Base-by-base conservation (phyloP, 2,888 invertebrate genomes). In the Pelosia muscerda region DNA sequence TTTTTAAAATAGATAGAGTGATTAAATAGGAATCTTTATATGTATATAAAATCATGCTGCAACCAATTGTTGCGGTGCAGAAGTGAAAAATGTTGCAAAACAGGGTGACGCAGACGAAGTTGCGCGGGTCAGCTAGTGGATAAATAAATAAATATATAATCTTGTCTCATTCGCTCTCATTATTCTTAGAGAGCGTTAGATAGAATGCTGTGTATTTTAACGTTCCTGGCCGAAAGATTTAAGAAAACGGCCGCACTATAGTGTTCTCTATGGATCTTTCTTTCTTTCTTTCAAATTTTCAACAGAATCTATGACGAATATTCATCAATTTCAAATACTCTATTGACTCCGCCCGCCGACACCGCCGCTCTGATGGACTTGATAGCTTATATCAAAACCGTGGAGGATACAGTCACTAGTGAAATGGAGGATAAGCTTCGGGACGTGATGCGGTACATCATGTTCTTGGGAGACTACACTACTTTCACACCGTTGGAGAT, bases 361-460 rank as follows among this genome's bases (percentile, higher is more conserved):
- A 99, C 99, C 0, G 97, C 97, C 0, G 97, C 98, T 74, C 90
- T 99, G 61, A 98, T 99, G 97, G 96, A 96, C 1, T 94, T 98
- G 11, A 97, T 97, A 74, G 96, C 95, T 0, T 99, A 97, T 90
- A 97, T 97, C 57, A 95, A 96, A 70, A 96, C 92, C 68, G 97
- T 97, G 0, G 97, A 98, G 88, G 96, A 96, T 6, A 95, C 96
- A 61, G 92, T 96, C 0, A 91, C 97, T 1, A 92, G 95, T 0
- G 96, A 97, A 75, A 96, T 98, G 96, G 98, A 98, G 88, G 96
- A 97, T 66, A 96, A 97, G 56, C 92, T 99, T 11, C 95, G 95
- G 69, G 94, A 96, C 65, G 95, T 96, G 9, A 75, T 97, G 95
- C 92, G 95, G 67, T 97, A 97, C 83, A 97, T 99, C 63, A 90